These are phyloP conservation scores for Hermaeophaga mercurialis DNA, from an alignment of 2,888 invertebrate genomes.

Conservation along the genomic window DNA sequence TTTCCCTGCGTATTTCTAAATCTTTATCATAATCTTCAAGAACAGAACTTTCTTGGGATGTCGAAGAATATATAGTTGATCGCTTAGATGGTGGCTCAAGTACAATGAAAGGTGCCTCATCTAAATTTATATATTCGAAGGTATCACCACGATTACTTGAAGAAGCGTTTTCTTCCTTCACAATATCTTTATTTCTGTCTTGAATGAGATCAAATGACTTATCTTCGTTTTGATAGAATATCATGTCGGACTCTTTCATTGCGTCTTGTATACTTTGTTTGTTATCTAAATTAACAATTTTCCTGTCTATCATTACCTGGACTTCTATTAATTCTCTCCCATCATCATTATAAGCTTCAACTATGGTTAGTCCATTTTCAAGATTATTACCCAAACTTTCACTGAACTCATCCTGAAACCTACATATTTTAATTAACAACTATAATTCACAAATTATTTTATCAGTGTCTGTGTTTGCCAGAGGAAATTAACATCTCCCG, in stretches of 20 bases:
- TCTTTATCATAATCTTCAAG: conserved; percentile 34
- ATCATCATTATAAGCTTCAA: conserved; percentile 49
- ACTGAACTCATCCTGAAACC: conserved; percentile 31
- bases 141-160: background rate
- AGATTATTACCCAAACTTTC: conserved; percentile 37
- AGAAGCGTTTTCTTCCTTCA: background rate
- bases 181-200: background rate
- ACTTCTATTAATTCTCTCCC: conserved; percentile 47
- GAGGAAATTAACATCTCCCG: no score
- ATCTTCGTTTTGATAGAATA: conserved; percentile 30
- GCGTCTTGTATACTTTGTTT: conserved; percentile 20
- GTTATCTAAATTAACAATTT: conserved; percentile 19
- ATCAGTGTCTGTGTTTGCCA: no score
- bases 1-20: conserved; percentile 17
- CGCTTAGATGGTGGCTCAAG: conserved; percentile 35
- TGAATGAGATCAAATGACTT: conserved; percentile 21
- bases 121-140: background rate
- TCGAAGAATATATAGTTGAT: conserved; percentile 40
- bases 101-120: conserved; percentile 7
- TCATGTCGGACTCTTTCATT: conserved; percentile 30
- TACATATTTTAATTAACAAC: no score
- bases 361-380: conserved; percentile 38
- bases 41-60: conserved; percentile 34
- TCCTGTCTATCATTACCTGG: conserved; percentile 41
- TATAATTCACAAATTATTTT: no score